These are phyloP conservation scores for Ecliptopera silaceata DNA, from an alignment of 2,888 invertebrate genomes.

Conservation along the genomic window DNA sequence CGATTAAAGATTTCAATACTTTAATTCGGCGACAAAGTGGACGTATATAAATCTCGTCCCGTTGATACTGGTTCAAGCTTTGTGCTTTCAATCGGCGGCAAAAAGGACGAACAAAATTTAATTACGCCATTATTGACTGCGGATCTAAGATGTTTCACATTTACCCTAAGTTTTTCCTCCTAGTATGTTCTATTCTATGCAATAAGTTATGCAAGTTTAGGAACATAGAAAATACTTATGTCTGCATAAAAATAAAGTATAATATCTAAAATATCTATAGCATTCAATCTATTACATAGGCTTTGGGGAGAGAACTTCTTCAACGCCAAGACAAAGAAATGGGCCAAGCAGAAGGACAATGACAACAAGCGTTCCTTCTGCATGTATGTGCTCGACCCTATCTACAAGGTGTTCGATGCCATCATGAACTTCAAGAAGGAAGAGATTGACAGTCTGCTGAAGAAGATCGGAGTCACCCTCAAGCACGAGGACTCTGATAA, in stretches of 20 bases:
- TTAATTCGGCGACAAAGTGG: conserved; percentile 21
- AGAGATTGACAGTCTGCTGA: conserved; percentile 92
- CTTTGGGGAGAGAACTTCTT: conserved; percentile 99
- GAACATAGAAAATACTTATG: too few species aligned
- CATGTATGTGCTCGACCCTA: conserved; percentile 99
- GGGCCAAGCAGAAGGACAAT: conserved; percentile 95
- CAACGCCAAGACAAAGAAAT: conserved; percentile 98
- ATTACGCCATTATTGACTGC: too few species aligned
- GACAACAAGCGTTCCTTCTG: conserved; percentile 99
- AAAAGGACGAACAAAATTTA: conserved; percentile 66
- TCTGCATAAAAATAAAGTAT: too few species aligned
- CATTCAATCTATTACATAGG: conserved; percentile 46
- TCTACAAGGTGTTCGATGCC: conserved; percentile 94
- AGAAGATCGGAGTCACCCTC: conserved; percentile 95
- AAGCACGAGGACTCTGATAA: conserved; percentile 98
- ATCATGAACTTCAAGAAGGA: conserved; percentile 98
- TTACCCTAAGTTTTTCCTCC: too few species aligned
- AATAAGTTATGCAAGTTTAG: conserved; percentile 84
- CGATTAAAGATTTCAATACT: conserved; percentile 16
- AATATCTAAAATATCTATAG: too few species aligned
- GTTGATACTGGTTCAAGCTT: conserved; percentile 73
- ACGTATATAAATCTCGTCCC: conserved; percentile 52
- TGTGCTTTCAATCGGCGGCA: conserved; percentile 74
- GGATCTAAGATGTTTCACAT: too few species aligned
- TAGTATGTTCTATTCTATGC: background rate